phyloP scores from a whole-genome alignment of 2,888 invertebrate species.

The Odontomyia ornata region DNA sequence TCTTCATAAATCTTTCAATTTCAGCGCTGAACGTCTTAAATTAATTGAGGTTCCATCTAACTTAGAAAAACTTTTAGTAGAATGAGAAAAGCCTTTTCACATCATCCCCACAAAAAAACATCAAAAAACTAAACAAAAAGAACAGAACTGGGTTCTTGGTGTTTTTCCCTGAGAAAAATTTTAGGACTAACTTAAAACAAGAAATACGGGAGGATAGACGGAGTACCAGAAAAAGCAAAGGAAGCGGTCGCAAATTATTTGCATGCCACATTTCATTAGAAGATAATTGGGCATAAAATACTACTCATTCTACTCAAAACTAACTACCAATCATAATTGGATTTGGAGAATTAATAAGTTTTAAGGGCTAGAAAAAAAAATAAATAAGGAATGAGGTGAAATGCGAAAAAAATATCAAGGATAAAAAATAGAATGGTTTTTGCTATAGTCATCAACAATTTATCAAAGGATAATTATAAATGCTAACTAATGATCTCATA shows the following conservation, averaged over 20 bases:
- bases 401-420: neutral
- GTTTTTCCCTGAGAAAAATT: neutral
- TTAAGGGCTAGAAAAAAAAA: too few relatives aligned
- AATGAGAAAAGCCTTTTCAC: neutral
- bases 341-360: neutral
- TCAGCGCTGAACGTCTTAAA: conserved; percentile 45
- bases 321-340: conserved; percentile 5
- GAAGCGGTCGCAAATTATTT: neutral
- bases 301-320: conserved; percentile 3
- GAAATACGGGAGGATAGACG: neutral
- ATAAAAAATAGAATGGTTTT: neutral
- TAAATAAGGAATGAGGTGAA: neutral
- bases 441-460: neutral
- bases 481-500: conserved; percentile 38
- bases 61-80: conserved; percentile 49
- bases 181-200: neutral
- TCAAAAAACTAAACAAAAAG: neutral
- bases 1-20: conserved; percentile 38
- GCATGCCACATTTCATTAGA: conserved; percentile 2
- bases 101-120: too few relatives aligned
- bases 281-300: too few relatives aligned
- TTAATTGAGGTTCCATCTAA: conserved; percentile 46
- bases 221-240: neutral
- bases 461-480: neutral
- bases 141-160: neutral